Evolutionary conservation across 2,888 invertebrate species (phyloP).

Genomic region (Hymenopus coronatus): DNA sequence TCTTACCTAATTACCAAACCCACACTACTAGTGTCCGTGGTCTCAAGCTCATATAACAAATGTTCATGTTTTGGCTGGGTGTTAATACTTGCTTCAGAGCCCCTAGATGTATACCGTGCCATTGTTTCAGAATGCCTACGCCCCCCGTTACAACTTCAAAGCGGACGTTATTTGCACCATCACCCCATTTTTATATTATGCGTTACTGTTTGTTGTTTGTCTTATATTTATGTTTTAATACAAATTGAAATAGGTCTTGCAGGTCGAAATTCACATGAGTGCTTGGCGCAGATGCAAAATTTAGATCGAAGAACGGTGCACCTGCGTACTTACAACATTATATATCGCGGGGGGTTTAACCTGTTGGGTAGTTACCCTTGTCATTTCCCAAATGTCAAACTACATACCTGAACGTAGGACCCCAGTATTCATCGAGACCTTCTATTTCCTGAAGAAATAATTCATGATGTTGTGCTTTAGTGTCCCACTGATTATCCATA

Average conservation of each 20-base stretch:
- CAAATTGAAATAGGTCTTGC: background rate
- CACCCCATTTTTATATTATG: background rate
- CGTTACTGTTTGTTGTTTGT: background rate
- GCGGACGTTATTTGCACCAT: background rate
- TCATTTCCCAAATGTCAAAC: background rate
- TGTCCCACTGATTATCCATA: conserved; percentile 34
- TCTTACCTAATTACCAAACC: conserved; percentile 49
- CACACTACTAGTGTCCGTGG: conserved; percentile 48
- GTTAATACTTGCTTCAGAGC: conserved; percentile 26
- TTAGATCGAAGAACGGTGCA: conserved; percentile 30
- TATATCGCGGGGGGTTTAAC: conserved; percentile 27
- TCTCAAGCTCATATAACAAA: conserved; percentile 49
- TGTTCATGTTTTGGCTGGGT: conserved; percentile 46
- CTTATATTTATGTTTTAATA: background rate
- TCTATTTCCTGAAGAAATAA: conserved; percentile 75
- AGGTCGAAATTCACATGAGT: background rate
- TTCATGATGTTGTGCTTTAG: conserved; percentile 52
- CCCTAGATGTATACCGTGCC: conserved; percentile 24
- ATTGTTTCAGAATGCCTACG: background rate
- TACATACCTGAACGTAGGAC: conserved; percentile 77
- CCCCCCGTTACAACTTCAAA: background rate
- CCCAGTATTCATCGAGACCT: conserved; percentile 88
- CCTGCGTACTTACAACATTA: conserved; percentile 26
- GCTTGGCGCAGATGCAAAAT: conserved; percentile 29
- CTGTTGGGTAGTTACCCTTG: background rate